These are phyloP conservation scores for Morphnarchus princeps DNA, from an alignment of 2,113 vertebrate species.

Conservation along the genomic window DNA sequence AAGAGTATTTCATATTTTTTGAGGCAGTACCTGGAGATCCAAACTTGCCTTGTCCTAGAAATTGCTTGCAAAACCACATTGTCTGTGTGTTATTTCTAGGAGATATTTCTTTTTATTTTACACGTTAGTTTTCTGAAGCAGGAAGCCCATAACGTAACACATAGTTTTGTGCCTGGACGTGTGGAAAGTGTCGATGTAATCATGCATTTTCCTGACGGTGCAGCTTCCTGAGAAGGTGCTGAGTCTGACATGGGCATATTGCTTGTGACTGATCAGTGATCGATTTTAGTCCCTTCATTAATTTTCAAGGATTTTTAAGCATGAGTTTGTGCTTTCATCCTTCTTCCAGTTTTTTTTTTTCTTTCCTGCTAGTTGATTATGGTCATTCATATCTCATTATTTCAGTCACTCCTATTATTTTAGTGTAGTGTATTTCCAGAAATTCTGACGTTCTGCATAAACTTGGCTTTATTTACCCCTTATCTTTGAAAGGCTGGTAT, in stretches of 20 bases:
- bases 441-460: not conserved
- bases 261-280: not conserved
- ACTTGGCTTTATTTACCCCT: not conserved
- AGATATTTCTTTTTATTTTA: not conserved
- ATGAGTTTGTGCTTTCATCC: not conserved
- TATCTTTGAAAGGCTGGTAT: not conserved
- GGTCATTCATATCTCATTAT: rapidly evolving
- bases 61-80: not conserved
- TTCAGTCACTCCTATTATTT: not conserved
- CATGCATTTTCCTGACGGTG: not conserved
- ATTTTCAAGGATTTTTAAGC: not conserved
- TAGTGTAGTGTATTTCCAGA: not conserved
- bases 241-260: not conserved
- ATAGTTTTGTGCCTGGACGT: not conserved
- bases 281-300: not conserved
- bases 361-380: not conserved
- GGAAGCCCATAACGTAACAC: not conserved
- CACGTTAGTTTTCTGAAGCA: not conserved
- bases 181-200: not conserved
- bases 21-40: not conserved
- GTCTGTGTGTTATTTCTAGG: not conserved
- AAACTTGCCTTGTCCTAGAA: not conserved
- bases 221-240: not conserved
- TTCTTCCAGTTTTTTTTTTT: not conserved
- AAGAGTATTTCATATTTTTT: not conserved